These are phyloP conservation scores for Micrasema minimum DNA, from an alignment of 1,140 invertebrate species.

Conservation along the genomic window DNA sequence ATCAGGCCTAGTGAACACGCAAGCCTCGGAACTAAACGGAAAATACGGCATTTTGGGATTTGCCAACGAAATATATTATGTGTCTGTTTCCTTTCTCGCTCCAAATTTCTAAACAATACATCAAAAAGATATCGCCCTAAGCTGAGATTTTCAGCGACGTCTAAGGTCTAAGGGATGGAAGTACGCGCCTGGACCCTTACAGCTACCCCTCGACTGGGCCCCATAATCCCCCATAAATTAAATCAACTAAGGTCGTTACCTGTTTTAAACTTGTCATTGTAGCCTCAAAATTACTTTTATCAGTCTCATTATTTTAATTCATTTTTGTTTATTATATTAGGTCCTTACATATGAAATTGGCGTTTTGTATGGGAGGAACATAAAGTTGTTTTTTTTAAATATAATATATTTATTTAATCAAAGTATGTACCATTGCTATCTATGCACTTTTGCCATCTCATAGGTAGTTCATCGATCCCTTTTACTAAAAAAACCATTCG, in stretches of 20 bases:
- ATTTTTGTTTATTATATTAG: too few species aligned
- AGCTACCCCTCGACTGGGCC: neutral
- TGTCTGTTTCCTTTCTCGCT: conserved; percentile 24
- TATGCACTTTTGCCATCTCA: too few species aligned
- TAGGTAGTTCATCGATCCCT: too few species aligned
- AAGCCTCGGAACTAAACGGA: conserved; percentile 28
- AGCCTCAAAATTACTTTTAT: too few species aligned
- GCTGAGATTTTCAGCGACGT: conserved; percentile 29
- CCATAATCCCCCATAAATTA: conserved; percentile 17
- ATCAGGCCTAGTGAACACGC: neutral
- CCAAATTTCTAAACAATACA: conserved; percentile 33
- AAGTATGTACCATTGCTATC: too few species aligned
- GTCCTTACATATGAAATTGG: too few species aligned
- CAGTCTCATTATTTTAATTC: too few species aligned
- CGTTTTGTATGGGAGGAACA: too few species aligned
- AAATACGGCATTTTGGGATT: conserved; percentile 28
- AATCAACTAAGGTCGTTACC: conserved; percentile 26
- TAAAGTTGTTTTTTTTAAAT: too few species aligned
- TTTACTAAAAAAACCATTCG: too few species aligned
- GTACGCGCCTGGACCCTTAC: neutral
- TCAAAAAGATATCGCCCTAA: conserved; percentile 36
- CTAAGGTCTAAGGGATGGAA: too few species aligned
- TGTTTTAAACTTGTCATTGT: conserved; percentile 25
- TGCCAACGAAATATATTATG: conserved; percentile 31
- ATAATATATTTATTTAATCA: too few species aligned